A percentile compares a stretch with the other conserved stretches of the same genome.
Evolutionary conservation across 2,888 invertebrate genomes (phyloP).

Genomic region (Liopterus haemorrhoidalis): DNA sequence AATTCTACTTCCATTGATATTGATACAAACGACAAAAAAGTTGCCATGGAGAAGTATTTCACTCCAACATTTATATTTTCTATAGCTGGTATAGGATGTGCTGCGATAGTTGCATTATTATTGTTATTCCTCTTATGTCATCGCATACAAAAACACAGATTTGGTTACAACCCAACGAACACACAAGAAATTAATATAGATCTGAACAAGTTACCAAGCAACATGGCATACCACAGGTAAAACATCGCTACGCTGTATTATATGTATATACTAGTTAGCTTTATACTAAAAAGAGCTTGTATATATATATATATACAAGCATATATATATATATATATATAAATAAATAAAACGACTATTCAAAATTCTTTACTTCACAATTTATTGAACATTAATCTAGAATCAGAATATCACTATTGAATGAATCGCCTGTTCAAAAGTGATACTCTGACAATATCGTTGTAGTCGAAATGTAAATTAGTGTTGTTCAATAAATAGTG

Average conservation of each 20-base stretch:
- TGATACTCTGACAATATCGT: no score
- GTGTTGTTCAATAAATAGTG: neutral
- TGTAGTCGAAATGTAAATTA: neutral
- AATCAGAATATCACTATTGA: no score
- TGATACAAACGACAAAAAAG: conserved; percentile 53
- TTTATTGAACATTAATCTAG: no score
- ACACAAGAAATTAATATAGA: conserved; percentile 78
- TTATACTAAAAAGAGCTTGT: no score
- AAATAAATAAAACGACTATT: no score
- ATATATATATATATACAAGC: no score
- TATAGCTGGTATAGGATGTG: conserved; percentile 66
- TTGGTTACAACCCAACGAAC: conserved; percentile 62
- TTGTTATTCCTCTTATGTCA: conserved; percentile 69
- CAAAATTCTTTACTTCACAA: no score
- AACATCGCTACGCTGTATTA: no score
- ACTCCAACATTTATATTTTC: conserved; percentile 74
- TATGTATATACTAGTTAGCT: no score
- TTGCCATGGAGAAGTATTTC: conserved; percentile 71
- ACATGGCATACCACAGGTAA: conserved; percentile 72
- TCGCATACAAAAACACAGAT: conserved; percentile 60
- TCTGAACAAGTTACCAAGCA: conserved; percentile 80
- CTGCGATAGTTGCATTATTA: conserved; percentile 63
- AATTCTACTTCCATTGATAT: conserved; percentile 59
- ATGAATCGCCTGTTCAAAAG: no score
- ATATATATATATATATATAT: no score